Percentiles rank a stretch among this genome's conserved stretches.
phyloP scores from a whole-genome alignment of 2,888 invertebrate species.

The Dicyrtoma fusca region DNA sequence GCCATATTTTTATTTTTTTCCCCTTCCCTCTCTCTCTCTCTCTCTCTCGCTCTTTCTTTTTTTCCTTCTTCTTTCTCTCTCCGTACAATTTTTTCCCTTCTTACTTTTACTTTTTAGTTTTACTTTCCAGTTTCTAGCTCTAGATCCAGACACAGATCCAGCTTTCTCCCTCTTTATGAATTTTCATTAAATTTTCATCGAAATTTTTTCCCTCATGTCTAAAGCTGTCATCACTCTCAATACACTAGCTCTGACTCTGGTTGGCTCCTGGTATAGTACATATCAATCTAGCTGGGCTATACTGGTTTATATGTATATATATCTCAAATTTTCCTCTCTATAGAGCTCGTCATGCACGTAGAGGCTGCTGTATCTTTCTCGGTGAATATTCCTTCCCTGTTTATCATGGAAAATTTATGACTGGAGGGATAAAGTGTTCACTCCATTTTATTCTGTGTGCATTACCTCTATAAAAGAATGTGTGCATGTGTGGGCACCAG shows the following conservation, averaged over 20 bases:
- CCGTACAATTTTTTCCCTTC: neutral
- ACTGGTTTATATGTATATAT: neutral
- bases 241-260: neutral
- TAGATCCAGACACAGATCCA: conserved; percentile 1
- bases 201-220: conserved; percentile 35
- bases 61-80: conserved; percentile 22
- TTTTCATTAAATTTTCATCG: conserved; percentile 45
- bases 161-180: conserved; percentile 41
- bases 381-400: conserved; percentile 5
- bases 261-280: neutral
- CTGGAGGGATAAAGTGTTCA: conserved; percentile 36
- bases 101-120: neutral
- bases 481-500: too few species aligned
- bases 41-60: conserved; percentile 3
- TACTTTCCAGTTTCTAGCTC: neutral
- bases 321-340: too few species aligned
- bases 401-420: conserved; percentile 35
- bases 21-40: neutral
- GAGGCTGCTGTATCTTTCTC: neutral
- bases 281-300: too few species aligned
- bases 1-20: neutral
- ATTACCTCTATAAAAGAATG: neutral
- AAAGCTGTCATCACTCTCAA: conserved; percentile 17
- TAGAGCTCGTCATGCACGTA: too few species aligned
- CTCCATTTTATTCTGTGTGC: conserved; percentile 21